phyloP scores from a whole-genome alignment of 2,113 vertebrate genomes.

The Nanger granti region DNA sequence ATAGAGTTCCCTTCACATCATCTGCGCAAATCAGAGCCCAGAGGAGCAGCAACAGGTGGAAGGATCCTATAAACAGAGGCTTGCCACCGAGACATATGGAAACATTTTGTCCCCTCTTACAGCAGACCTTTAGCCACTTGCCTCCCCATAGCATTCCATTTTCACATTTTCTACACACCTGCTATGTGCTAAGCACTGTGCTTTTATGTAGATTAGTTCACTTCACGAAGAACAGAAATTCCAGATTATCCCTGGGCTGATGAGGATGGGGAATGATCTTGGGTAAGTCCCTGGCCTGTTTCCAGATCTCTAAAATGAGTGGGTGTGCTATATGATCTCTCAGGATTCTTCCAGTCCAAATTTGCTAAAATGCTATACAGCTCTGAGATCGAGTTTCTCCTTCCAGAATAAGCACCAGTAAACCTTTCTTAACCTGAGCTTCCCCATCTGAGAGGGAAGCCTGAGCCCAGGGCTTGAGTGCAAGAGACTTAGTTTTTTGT shows the following conservation, averaged over 20 bases:
- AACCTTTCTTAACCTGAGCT: constrained; percentile 1
- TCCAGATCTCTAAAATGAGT: constrained; percentile 9
- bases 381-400: neutral
- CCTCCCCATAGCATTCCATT: neutral
- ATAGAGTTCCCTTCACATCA: neutral
- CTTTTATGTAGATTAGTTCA: constrained; percentile 34
- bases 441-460: neutral
- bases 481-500: neutral
- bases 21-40: neutral
- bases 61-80: neutral
- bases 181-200: neutral
- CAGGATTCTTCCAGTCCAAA: neutral
- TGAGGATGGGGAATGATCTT: neutral
- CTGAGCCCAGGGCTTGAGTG: neutral
- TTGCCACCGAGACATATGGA: constrained; percentile 1
- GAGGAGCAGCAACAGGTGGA: constrained; percentile 5
- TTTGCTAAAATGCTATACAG: constrained; percentile 15
- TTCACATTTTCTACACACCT: constrained; percentile 26
- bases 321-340: neutral
- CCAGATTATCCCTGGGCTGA: constrained; percentile 18
- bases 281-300: neutral
- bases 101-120: neutral
- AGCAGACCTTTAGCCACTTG: neutral
- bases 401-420: neutral
- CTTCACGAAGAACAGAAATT: constrained; percentile 15